Evolutionary conservation across 92 coral and sea anemone genomes (phyloP).

Genomic region (Actinostola sp.): DNA sequence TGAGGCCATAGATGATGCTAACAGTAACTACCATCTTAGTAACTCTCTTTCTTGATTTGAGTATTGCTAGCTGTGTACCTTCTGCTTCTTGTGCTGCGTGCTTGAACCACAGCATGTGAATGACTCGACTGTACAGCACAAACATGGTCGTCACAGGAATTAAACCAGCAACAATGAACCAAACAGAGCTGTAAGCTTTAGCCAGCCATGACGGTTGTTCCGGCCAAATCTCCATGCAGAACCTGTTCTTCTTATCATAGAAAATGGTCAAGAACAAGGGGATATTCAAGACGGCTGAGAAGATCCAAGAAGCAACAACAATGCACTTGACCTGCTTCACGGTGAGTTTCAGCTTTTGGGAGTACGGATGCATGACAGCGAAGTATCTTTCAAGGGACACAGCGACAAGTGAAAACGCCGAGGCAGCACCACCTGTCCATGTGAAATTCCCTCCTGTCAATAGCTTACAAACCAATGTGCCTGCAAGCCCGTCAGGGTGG

Average conservation of each 20-base stretch:
- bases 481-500: constrained; percentile 56
- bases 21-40: constrained; percentile 69
- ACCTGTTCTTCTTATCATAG: constrained; percentile 19
- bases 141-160: constrained; percentile 40
- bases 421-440: constrained; percentile 50
- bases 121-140: constrained; percentile 51
- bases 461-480: constrained; percentile 41
- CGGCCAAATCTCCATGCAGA: constrained; percentile 58
- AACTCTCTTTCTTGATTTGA: constrained; percentile 64
- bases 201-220: constrained; percentile 30
- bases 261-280: constrained; percentile 37
- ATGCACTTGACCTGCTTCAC: constrained; percentile 15
- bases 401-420: constrained; percentile 41
- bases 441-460: constrained; percentile 46
- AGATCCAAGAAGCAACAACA: constrained; percentile 21
- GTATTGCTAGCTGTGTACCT: constrained; percentile 42
- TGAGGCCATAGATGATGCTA: constrained; percentile 60
- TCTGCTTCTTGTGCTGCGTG: not conserved
- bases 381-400: constrained; percentile 50
- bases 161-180: constrained; percentile 38
- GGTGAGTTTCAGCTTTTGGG: constrained; percentile 24
- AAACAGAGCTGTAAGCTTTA: constrained; percentile 45
- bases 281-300: constrained; percentile 28
- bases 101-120: constrained; percentile 53
- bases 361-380: constrained; percentile 51